phyloP scores from a whole-genome alignment of 2,888 invertebrate species.

The Ischnus inquisitorius region DNA sequence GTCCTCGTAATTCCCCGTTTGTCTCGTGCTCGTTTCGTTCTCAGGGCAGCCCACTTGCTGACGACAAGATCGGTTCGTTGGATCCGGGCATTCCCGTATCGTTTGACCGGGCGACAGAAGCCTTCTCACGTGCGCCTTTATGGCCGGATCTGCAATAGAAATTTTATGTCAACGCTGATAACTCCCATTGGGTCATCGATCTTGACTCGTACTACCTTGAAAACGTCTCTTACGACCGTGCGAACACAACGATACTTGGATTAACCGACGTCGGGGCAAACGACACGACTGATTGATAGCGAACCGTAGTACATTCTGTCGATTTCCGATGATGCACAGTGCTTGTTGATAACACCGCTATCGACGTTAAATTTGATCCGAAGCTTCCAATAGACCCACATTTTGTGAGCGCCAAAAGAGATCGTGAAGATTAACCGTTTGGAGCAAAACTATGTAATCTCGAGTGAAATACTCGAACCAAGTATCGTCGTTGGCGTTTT shows the following conservation, averaged over 20 bases:
- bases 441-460: not conserved
- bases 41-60: constrained; percentile 83
- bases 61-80: constrained; percentile 84
- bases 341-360: too few species aligned
- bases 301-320: too few species aligned
- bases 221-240: not conserved
- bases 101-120: constrained; percentile 88
- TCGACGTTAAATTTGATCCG: too few species aligned
- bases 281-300: too few species aligned
- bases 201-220: not conserved
- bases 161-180: constrained; percentile 13
- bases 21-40: constrained; percentile 73
- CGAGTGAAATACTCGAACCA: not conserved
- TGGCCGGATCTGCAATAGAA: constrained; percentile 91
- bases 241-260: not conserved
- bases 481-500: constrained; percentile 6
- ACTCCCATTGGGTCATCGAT: not conserved
- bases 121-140: constrained; percentile 93
- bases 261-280: not conserved
- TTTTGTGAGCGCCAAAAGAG: not conserved
- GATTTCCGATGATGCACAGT: too few species aligned
- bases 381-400: too few species aligned
- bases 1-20: constrained; percentile 77
- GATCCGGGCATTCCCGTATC: constrained; percentile 83
- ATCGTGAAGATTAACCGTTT: not conserved